A percentile compares a stretch with the other conserved stretches of the same genome.
phyloP scores from a whole-genome alignment of 2,888 invertebrate species.

The Neoascia interrupta region DNA sequence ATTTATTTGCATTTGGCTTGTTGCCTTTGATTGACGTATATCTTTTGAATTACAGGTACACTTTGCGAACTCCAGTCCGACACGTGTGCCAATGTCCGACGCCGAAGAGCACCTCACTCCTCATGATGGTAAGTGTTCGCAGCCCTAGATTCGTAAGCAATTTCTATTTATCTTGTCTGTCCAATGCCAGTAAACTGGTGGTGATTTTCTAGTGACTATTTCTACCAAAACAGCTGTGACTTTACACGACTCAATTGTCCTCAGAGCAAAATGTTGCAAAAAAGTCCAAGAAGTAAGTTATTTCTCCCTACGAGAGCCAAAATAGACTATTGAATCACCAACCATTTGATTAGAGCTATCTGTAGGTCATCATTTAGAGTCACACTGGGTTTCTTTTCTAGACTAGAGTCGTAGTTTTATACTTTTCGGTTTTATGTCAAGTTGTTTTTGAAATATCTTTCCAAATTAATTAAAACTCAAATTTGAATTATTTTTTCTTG shows the following conservation, averaged over 20 bases:
- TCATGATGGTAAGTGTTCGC: constrained; percentile 74
- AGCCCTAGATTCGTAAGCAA: not conserved
- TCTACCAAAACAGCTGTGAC: constrained; percentile 18
- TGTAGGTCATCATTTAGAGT: constrained; percentile 46
- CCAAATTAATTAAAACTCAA: not conserved
- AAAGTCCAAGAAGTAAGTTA: constrained; percentile 60
- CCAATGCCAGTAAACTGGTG: constrained; percentile 39
- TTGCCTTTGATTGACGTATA: not conserved
- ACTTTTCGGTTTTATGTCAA: not conserved
- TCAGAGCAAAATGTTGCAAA: constrained; percentile 39
- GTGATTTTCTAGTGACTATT: constrained; percentile 44
- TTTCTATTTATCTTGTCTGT: constrained; percentile 6
- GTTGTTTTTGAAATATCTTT: not conserved
- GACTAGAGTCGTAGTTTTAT: not conserved
- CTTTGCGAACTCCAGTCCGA: constrained; percentile 81
- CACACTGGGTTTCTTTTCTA: constrained; percentile 4
- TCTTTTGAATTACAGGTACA: constrained; percentile 81
- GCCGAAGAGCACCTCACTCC: constrained; percentile 73
- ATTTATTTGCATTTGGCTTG: constrained; percentile 9
- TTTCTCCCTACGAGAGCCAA: constrained; percentile 5
- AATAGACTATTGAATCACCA: constrained; percentile 22
- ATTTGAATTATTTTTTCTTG: no score
- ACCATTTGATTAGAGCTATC: constrained; percentile 44
- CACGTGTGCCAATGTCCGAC: constrained; percentile 81
- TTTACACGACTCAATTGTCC: constrained; percentile 14